Base-by-base conservation (phyloP, 2,113 vertebrate genomes). In the Bujurquina vittata region DNA sequence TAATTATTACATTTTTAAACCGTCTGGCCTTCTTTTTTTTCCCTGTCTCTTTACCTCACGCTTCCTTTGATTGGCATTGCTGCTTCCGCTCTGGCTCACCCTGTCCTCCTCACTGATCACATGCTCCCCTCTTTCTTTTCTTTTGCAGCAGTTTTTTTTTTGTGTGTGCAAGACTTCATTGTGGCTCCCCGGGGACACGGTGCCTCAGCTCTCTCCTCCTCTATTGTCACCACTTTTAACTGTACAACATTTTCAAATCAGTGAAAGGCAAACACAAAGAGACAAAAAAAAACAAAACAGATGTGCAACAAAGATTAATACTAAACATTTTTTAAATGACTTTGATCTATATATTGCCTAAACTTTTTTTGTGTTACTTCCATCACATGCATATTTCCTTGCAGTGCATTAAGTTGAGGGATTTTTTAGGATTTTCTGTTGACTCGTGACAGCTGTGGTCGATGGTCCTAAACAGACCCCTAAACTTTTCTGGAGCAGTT, bases 111-210 rank as follows among this genome's bases (percentile, higher is more conserved):
- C 57, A 62, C 77, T 79, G 57, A 74, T 80, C 91, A 74, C 52
- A 49, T 4, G 5, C 75, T 83, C 58, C 7, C 29, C 35, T 60
- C 72, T 20, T 23, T 73, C 74, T 60, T 62, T 79, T 82, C 87
- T 86, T 54, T 83, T 65, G 75, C 75, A 80, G 59, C 73, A 72
- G 35, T 83, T 65, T 84, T 92, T 93, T 88, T 69, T n/a, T n/a
- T n/a, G n/a, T 92, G 56, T 78, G 80, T 57, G 54, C 59, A 62
- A 63, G 73, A 92, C 92, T 86, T 90, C 20, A 89, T 89, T 92
- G 87, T 91, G 88, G 84, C 92, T 92, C 95, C 79, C 91, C 1
- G 73, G 92, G 84, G 93, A 85, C 79, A 55, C 73, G 75, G 84
- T 43, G 33, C 37, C 59, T 88, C 59, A 26, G 11, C 58, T 57